A percentile compares a stretch with the other conserved stretches of the same genome.
phyloP scores from a whole-genome alignment of 1,140 invertebrate genomes.

The Drosophila pectinifera region DNA sequence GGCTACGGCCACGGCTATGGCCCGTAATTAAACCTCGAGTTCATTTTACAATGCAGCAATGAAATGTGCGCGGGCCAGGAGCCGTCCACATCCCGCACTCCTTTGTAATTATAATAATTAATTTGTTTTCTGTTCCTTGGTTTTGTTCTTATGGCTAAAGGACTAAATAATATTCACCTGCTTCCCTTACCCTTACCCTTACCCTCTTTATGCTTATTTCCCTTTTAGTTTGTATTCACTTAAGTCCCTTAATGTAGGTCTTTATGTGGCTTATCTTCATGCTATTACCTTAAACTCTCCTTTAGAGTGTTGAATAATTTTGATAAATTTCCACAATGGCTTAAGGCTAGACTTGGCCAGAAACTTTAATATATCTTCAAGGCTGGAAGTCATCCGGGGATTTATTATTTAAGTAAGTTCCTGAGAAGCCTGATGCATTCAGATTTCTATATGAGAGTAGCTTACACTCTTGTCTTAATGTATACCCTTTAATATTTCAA shows the following conservation, averaged over 20 bases:
- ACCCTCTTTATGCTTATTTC: background rate
- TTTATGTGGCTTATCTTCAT: slow-evolving; percentile 36
- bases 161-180: slow-evolving; percentile 31
- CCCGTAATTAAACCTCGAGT: slow-evolving; percentile 67
- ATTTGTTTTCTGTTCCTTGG: slow-evolving; percentile 39
- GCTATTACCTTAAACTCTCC: slow-evolving; percentile 20
- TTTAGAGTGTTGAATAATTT: slow-evolving; percentile 10
- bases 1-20: slow-evolving; percentile 48
- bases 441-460: background rate
- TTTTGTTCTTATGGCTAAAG: slow-evolving; percentile 20
- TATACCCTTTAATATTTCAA: background rate
- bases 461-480: background rate
- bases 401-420: too few species aligned
- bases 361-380: background rate
- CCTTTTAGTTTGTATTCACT: slow-evolving; percentile 28
- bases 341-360: background rate
- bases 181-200: background rate
- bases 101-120: slow-evolving; percentile 55
- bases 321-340: slow-evolving; percentile 5
- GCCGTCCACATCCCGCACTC: slow-evolving; percentile 7
- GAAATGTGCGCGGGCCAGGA: too few species aligned
- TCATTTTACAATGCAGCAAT: slow-evolving; percentile 57
- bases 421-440: background rate
- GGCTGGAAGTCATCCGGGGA: background rate
- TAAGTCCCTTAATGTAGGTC: slow-evolving; percentile 9